Evolutionary conservation across 2,888 invertebrate genomes (phyloP).

Genomic region (Empis livida): DNA sequence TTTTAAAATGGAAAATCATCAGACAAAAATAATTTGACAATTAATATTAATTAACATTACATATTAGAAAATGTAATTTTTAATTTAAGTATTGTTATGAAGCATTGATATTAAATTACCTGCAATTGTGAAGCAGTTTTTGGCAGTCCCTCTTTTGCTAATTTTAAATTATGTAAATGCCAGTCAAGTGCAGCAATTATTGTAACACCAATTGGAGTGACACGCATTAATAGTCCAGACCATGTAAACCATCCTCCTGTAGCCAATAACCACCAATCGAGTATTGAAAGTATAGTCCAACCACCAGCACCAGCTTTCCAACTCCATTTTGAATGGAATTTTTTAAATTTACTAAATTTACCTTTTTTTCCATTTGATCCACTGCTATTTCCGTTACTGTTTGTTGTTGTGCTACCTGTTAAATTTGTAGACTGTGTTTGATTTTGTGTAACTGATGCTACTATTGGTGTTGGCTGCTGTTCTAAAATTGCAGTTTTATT

Average conservation of each 20-base stretch:
- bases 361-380: slow-evolving; percentile 12
- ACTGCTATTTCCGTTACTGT: background rate
- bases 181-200: slow-evolving; percentile 45
- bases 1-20: too few relatives aligned
- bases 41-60: too few relatives aligned
- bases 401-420: background rate
- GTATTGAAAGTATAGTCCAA: slow-evolving; percentile 17
- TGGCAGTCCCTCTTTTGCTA: slow-evolving; percentile 20
- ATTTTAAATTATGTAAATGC: slow-evolving; percentile 30
- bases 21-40: too few relatives aligned
- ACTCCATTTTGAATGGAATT: slow-evolving; percentile 14
- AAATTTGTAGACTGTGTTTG: background rate
- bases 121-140: slow-evolving; percentile 31
- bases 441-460: too few relatives aligned
- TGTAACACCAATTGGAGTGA: slow-evolving; percentile 55
- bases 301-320: slow-evolving; percentile 16
- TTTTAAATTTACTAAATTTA: slow-evolving; percentile 17
- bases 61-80: too few relatives aligned
- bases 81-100: too few relatives aligned
- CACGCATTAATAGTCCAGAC: slow-evolving; percentile 49
- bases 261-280: slow-evolving; percentile 20
- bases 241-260: slow-evolving; percentile 43
- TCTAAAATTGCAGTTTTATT: background rate
- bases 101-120: slow-evolving; percentile 9
- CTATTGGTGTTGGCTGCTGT: background rate